These are phyloP conservation scores for Conchocele bisecta DNA, from an alignment of 2,888 invertebrate genomes.

Conservation along the genomic window DNA sequence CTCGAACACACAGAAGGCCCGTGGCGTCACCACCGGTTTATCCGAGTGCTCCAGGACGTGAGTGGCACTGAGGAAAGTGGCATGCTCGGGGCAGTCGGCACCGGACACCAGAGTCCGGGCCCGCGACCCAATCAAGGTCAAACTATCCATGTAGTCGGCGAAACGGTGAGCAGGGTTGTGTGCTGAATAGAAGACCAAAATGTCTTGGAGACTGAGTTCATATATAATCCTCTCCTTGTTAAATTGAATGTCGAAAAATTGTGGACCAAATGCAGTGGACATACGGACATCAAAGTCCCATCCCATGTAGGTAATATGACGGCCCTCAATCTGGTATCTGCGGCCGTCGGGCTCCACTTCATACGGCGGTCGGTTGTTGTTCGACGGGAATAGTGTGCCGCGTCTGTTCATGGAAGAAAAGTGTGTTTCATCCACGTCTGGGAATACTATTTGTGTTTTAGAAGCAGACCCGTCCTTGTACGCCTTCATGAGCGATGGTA, in stretches of 20 bases:
- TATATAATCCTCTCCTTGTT: conserved; percentile 74
- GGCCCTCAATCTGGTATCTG: conserved; percentile 71
- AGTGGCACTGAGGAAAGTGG: conserved; percentile 64
- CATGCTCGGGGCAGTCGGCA: conserved; percentile 75
- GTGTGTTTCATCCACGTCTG: conserved; percentile 16
- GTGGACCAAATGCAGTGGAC: conserved; percentile 69
- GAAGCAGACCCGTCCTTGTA: conserved; percentile 45
- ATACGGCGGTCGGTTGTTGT: conserved; percentile 60
- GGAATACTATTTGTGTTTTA: conserved; percentile 38
- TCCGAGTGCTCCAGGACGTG: conserved; percentile 50
- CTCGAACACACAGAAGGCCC: conserved; percentile 76
- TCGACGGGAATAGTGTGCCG: conserved; percentile 50
- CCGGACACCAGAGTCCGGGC: conserved; percentile 70
- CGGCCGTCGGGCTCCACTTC: conserved; percentile 74
- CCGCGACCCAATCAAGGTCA: conserved; percentile 62
- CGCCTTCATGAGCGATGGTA: conserved; percentile 57
- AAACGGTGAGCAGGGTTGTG: conserved; percentile 58
- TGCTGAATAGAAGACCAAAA: conserved; percentile 74
- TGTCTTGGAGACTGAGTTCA: conserved; percentile 76
- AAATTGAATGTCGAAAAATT: conserved; percentile 70
- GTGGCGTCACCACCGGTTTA: conserved; percentile 32
- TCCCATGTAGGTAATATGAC: conserved; percentile 70
- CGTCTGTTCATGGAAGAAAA: conserved; percentile 51
- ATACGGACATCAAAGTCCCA: conserved; percentile 77
- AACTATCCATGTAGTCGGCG: conserved; percentile 69